Conservation (phyloP, 2,113 vertebrate genomes). For the Laticauda laticaudata region DNA sequence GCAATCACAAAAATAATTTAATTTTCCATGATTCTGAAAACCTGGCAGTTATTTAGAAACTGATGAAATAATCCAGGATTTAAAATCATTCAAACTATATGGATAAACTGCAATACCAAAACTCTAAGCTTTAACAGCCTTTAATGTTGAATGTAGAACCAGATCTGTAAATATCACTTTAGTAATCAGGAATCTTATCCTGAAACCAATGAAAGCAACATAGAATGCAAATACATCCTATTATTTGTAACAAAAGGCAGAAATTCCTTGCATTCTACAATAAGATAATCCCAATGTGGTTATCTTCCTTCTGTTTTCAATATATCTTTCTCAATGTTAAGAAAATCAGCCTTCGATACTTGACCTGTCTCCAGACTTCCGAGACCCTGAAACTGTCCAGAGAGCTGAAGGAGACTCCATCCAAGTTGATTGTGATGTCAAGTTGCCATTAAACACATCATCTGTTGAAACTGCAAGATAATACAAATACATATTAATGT, state of each 20-base stretch:
- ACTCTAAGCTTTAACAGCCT: background rate
- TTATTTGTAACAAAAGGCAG: background rate
- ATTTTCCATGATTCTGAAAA: background rate
- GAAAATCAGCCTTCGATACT: constrained; percentile 26
- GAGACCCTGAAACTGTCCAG: constrained; percentile 45
- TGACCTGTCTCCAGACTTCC: constrained; percentile 50
- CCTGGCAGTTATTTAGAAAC: background rate
- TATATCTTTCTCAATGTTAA: background rate
- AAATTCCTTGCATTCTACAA: background rate
- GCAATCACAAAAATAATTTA: background rate
- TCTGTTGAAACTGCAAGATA: constrained; percentile 58
- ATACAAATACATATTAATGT: background rate
- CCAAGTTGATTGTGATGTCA: constrained; percentile 55
- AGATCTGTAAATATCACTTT: background rate
- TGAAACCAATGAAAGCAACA: background rate
- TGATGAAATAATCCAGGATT: background rate
- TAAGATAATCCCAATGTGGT: background rate
- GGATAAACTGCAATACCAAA: background rate
- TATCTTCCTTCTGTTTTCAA: background rate
- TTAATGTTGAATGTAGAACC: background rate
- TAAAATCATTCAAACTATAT: background rate
- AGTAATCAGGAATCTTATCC: background rate
- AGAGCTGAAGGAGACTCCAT: constrained; percentile 53
- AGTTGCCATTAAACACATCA: constrained; percentile 61
- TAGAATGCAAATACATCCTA: background rate